Conservation (phyloP, 2,888 invertebrate species). For the Automeris io region DNA sequence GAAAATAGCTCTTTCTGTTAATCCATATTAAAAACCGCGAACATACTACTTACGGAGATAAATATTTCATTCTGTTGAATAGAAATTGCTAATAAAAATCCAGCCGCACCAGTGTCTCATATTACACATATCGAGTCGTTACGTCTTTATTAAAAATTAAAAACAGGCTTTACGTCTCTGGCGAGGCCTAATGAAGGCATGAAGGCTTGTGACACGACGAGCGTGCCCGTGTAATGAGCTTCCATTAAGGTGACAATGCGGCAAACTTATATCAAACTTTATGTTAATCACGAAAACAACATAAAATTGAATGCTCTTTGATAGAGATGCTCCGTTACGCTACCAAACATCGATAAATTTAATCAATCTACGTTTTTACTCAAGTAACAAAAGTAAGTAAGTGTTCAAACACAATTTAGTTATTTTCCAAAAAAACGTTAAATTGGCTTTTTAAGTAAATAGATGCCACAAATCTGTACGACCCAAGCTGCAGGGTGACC, state of each 20-base stretch:
- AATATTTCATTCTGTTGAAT: too few species aligned
- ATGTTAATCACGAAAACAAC: constrained; percentile 1
- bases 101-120: not conserved
- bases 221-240: constrained; percentile 5
- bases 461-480: too few species aligned
- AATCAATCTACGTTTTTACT: too few species aligned
- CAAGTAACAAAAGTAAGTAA: too few species aligned
- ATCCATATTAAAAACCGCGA: too few species aligned
- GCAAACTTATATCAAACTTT: not conserved
- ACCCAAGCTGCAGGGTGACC: too few species aligned
- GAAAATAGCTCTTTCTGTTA: too few species aligned
- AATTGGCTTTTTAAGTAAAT: too few species aligned
- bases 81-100: too few species aligned
- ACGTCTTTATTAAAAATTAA: constrained; percentile 5
- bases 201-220: constrained; percentile 4
- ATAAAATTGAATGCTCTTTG: not conserved
- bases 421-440: too few species aligned
- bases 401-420: too few species aligned
- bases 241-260: constrained; percentile 2
- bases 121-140: not conserved
- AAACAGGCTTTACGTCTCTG: constrained; percentile 2
- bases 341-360: not conserved
- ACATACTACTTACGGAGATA: too few species aligned
- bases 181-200: constrained; percentile 7
- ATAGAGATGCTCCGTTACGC: not conserved